phyloP scores from a whole-genome alignment of 1,140 invertebrate genomes.

The Neocloeon triangulifer region DNA sequence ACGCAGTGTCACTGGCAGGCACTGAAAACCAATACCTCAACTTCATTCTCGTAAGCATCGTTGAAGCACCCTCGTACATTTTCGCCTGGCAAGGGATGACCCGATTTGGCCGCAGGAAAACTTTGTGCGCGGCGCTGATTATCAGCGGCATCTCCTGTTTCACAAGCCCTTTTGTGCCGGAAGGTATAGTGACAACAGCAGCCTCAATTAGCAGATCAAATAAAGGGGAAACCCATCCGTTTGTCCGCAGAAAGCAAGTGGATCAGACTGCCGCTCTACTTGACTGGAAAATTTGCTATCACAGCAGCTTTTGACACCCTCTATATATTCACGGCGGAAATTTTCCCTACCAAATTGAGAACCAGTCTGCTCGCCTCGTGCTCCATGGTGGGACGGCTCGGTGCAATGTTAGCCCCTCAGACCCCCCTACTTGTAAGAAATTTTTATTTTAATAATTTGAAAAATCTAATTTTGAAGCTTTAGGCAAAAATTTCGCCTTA shows the following conservation, averaged over 20 bases:
- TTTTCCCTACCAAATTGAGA: slow-evolving; percentile 21
- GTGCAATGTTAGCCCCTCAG: slow-evolving; percentile 21
- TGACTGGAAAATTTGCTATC: slow-evolving; percentile 18
- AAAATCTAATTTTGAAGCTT: slow-evolving; percentile 2
- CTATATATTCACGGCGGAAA: slow-evolving; percentile 21
- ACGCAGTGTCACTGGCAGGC: slow-evolving; percentile 47
- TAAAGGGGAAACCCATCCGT: slow-evolving; percentile 12
- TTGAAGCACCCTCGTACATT: slow-evolving; percentile 48
- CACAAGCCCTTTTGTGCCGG: slow-evolving; percentile 1
- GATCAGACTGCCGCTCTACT: slow-evolving; percentile 11
- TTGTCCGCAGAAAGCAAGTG: slow-evolving; percentile 3
- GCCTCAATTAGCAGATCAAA: no score
- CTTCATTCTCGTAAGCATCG: slow-evolving; percentile 40
- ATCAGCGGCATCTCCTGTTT: slow-evolving; percentile 13
- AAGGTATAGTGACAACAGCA: not conserved
- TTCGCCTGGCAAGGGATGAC: slow-evolving; percentile 36
- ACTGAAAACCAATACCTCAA: slow-evolving; percentile 46
- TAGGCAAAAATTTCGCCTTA: slow-evolving; percentile 25
- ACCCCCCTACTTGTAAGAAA: slow-evolving; percentile 13
- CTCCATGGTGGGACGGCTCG: slow-evolving; percentile 24
- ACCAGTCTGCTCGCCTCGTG: slow-evolving; percentile 23
- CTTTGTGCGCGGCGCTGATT: slow-evolving; percentile 11
- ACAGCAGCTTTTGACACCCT: slow-evolving; percentile 14
- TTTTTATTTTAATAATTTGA: not conserved
- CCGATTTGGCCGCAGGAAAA: slow-evolving; percentile 22